Evolutionary conservation across 92 coral and sea anemone genomes (phyloP).

Genomic region (Siderastrea radians): DNA sequence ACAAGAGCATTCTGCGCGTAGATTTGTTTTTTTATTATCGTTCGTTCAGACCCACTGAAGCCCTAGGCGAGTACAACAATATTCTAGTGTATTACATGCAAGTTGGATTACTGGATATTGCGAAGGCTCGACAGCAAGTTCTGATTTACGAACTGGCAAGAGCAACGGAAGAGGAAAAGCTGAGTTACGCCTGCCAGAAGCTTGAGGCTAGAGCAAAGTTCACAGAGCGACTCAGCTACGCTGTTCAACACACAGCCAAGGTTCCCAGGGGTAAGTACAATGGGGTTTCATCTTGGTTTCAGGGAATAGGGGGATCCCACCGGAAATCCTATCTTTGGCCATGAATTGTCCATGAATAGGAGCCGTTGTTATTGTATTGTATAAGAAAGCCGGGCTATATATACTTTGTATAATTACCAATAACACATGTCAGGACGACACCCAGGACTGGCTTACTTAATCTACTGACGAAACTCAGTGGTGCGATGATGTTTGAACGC

Average conservation of each 20-base stretch:
- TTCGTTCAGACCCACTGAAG: background rate
- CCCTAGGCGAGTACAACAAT: constrained; percentile 3
- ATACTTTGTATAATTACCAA: too few species aligned
- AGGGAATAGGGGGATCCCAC: too few species aligned
- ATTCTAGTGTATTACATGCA: constrained; percentile 22
- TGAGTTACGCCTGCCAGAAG: constrained; percentile 4
- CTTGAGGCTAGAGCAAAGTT: background rate
- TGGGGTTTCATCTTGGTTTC: too few species aligned
- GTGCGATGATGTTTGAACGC: too few species aligned
- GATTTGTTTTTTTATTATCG: constrained; percentile 17
- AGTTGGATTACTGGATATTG: constrained; percentile 23
- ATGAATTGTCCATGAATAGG: too few species aligned
- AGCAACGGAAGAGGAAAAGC: constrained; percentile 12
- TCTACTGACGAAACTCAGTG: too few species aligned
- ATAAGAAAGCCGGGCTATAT: too few species aligned
- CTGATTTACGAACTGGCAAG: constrained; percentile 18
- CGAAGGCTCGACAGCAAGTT: constrained; percentile 17
- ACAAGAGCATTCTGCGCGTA: constrained; percentile 18
- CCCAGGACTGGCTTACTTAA: too few species aligned
- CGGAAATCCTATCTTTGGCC: too few species aligned
- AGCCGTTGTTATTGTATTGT: too few species aligned
- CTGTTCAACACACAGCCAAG: background rate
- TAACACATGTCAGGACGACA: too few species aligned
- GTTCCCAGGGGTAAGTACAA: background rate
- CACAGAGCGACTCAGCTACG: background rate